Evolutionary conservation across 2,113 vertebrate genomes (phyloP).

Genomic region (Labrus mixtus): DNA sequence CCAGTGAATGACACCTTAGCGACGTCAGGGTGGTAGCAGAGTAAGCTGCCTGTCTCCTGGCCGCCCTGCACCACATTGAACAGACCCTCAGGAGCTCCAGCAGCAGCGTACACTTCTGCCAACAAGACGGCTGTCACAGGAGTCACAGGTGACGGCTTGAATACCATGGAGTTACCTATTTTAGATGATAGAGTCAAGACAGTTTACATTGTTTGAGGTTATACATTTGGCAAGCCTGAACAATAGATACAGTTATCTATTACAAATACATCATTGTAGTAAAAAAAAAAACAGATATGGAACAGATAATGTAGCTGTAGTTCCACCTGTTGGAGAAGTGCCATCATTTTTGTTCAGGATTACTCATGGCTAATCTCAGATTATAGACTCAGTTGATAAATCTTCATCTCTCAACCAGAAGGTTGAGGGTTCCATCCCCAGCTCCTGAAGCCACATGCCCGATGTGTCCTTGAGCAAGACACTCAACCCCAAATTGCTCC

Average conservation of each 20-base stretch:
- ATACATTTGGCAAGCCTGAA: background rate
- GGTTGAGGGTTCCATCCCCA: too few species aligned
- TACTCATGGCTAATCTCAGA: too few species aligned
- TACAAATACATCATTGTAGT: too few species aligned
- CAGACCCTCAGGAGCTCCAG: slow-evolving; percentile 91
- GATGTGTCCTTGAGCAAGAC: too few species aligned
- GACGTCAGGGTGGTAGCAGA: slow-evolving; percentile 91
- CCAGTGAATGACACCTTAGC: slow-evolving; percentile 98
- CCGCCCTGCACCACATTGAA: slow-evolving; percentile 95
- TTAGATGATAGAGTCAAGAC: background rate
- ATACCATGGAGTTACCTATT: slow-evolving; percentile 96
- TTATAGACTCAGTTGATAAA: too few species aligned
- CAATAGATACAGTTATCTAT: background rate
- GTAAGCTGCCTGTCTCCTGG: slow-evolving; percentile 89
- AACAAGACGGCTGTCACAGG: slow-evolving; percentile 89
- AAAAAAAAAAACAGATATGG: too few species aligned
- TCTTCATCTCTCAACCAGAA: too few species aligned
- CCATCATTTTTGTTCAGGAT: too few species aligned
- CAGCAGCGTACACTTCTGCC: slow-evolving; percentile 91
- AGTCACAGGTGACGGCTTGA: slow-evolving; percentile 95
- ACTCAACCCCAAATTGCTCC: too few species aligned
- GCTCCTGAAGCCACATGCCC: too few species aligned
- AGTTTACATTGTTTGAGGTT: background rate
- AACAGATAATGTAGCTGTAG: too few species aligned
- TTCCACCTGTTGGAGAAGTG: too few species aligned